These are phyloP conservation scores for Trematomus bernacchii DNA, from an alignment of 2,797 vertebrate genomes.

Conservation along the genomic window DNA sequence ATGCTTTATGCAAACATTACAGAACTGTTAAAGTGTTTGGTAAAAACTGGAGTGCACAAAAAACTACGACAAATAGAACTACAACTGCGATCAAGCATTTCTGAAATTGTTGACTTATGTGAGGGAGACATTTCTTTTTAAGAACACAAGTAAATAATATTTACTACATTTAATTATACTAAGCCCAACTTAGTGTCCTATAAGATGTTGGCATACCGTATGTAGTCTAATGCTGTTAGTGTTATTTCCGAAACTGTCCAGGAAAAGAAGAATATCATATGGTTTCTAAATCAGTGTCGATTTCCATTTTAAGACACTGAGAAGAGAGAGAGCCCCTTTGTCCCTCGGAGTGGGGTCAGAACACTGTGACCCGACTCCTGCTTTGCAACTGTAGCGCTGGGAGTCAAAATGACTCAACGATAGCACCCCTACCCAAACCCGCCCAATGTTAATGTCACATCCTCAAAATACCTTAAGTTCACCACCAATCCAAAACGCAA, in stretches of 20 bases:
- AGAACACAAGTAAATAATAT: neutral
- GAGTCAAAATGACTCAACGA: conserved; percentile 31
- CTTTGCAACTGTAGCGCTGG: conserved; percentile 49
- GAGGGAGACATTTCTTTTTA: neutral
- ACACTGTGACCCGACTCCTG: conserved; percentile 64
- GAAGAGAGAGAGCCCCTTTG: conserved; percentile 86
- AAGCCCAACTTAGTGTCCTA: neutral
- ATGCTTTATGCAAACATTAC: neutral
- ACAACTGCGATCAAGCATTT: neutral
- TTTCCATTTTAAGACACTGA: conserved; percentile 74
- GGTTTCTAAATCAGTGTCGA: conserved; percentile 58
- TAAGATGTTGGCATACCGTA: neutral
- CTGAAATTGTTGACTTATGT: neutral
- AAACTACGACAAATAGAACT: neutral
- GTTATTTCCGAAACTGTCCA: conserved; percentile 12
- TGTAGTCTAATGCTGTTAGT: neutral
- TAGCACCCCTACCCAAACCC: conserved; percentile 16
- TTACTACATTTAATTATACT: neutral
- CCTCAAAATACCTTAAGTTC: conserved; percentile 8
- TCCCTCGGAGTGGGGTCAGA: conserved; percentile 78
- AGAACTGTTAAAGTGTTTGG: neutral
- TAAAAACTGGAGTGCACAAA: neutral
- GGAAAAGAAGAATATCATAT: conserved; percentile 19
- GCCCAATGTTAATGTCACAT: neutral
- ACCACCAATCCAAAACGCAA: neutral